phyloP scores from a whole-genome alignment of 2,888 invertebrate species.

The Epinotia brunnichana region DNA sequence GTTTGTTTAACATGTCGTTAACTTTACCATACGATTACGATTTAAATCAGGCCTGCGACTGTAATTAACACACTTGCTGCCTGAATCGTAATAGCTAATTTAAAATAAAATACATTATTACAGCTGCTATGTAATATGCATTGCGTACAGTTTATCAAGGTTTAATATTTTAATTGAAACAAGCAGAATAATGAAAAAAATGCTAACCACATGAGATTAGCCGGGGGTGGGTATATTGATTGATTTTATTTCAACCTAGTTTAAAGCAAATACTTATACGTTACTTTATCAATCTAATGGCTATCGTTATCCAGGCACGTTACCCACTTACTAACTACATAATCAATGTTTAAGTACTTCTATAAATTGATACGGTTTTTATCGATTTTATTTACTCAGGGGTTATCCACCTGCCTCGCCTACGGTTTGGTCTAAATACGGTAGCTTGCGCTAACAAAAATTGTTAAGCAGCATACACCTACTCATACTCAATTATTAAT shows the following conservation, averaged over 20 bases:
- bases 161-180: constrained; percentile 1
- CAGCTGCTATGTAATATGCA: background rate
- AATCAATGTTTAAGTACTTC: constrained; percentile 39
- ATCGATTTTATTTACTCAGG: constrained; percentile 40
- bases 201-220: background rate
- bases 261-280: constrained; percentile 28
- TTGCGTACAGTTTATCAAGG: constrained; percentile 6
- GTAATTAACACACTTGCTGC: constrained; percentile 32
- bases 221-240: background rate
- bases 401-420: constrained; percentile 42
- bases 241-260: constrained; percentile 32
- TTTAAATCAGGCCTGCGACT: constrained; percentile 27
- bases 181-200: background rate
- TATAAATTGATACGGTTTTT: constrained; percentile 41
- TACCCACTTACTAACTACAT: constrained; percentile 39
- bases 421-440: constrained; percentile 42
- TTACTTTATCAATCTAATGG: constrained; percentile 37
- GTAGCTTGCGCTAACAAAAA: constrained; percentile 35
- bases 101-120: constrained; percentile 25
- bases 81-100: constrained; percentile 17
- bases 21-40: constrained; percentile 28
- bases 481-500: too few relatives aligned
- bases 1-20: constrained; percentile 33
- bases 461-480: constrained; percentile 8
- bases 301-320: constrained; percentile 32